Evolutionary conservation across 30 jellyfish, hydroid and myxozoan species (phyloP), one percentile per base, ranked within the genome.

Genomic region (Clytia hemisphaerica): DNA sequence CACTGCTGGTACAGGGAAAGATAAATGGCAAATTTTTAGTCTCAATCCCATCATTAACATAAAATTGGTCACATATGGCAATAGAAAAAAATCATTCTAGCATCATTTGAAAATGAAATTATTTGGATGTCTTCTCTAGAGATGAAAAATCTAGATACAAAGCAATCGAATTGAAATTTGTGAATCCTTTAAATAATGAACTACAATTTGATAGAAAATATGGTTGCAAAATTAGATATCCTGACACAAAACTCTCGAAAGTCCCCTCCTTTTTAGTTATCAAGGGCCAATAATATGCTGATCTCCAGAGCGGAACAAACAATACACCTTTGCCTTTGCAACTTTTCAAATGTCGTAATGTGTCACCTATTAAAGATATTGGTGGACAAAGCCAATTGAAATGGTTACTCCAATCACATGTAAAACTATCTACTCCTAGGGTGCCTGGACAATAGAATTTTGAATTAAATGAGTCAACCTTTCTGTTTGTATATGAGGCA

Each of bases 331-430:
- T 46, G 30, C 60, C 60, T 9, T 46, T 27, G 24, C 60, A 46
- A 46, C 19, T n/a, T 31, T 46, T 46, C 60, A 46, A 31, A 31
- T 46, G 60, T n/a, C 60, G 19, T 31, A 46, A 46, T 27, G 60
- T 46, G 30, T 46, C 30, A 46, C 30, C 60, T n/a, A 46, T 46
- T 30, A 46, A 30, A n/a, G 19, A n/a, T n/a, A 46, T 2, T n/a
- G 60, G 60, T n/a, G 60, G 60, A 46, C 60, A 46, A n/a, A 46
- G 24, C 60, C 60, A 46, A 46, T 46, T 46, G 60, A 46, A 46
- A 46, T 46, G 30, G 60, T 46, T 46, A 2, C 60, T 46, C 3
- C 60, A 46, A 46, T 46, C 24, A 30, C 3, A n/a, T 27, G 60
- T 46, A 30, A 46, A 46, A 27, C 30, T 46, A 46, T 46, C 24